Percentiles rank a stretch among this genome's conserved stretches.
phyloP scores from a whole-genome alignment of 2,888 invertebrate species.

The Eristalis arbustorum region DNA sequence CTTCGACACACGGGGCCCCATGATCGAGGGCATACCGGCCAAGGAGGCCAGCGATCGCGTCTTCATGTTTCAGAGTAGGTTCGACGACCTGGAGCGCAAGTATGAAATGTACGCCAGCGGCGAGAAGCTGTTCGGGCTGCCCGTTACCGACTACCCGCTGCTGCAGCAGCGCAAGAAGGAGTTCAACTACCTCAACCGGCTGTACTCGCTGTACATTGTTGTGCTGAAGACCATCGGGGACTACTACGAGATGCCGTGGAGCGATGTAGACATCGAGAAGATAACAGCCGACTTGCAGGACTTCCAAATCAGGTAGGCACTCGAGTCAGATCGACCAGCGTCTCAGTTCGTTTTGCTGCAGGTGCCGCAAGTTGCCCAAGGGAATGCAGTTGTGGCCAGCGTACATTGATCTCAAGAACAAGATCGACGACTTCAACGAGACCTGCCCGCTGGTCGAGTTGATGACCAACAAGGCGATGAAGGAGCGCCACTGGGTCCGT shows the following conservation, averaged over 20 bases:
- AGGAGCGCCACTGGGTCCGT: slow-evolving; percentile 88
- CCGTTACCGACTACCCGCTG: slow-evolving; percentile 90
- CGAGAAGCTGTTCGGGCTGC: slow-evolving; percentile 91
- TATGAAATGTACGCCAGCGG: slow-evolving; percentile 92
- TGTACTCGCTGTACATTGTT: slow-evolving; percentile 88
- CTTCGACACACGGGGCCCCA: slow-evolving; percentile 89
- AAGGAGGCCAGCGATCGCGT: slow-evolving; percentile 92
- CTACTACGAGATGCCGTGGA: slow-evolving; percentile 92
- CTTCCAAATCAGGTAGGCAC: slow-evolving; percentile 87
- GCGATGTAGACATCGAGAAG: slow-evolving; percentile 89
- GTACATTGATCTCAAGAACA: slow-evolving; percentile 90
- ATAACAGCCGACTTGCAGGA: slow-evolving; percentile 90
- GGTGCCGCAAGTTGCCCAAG: slow-evolving; percentile 91
- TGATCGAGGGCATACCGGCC: slow-evolving; percentile 90
- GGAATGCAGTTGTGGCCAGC: slow-evolving; percentile 95
- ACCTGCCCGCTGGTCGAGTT: slow-evolving; percentile 91
- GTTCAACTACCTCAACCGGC: slow-evolving; percentile 90
- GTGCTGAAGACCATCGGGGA: slow-evolving; percentile 93
- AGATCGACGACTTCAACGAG: slow-evolving; percentile 95
- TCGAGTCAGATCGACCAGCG: neutral
- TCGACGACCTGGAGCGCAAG: slow-evolving; percentile 91
- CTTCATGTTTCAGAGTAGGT: slow-evolving; percentile 88
- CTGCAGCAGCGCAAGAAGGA: slow-evolving; percentile 90
- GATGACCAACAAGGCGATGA: slow-evolving; percentile 94
- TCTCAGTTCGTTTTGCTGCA: slow-evolving; percentile 73